Conservation (phyloP, 1,140 invertebrate species). For the Papilio glaucus region DNA sequence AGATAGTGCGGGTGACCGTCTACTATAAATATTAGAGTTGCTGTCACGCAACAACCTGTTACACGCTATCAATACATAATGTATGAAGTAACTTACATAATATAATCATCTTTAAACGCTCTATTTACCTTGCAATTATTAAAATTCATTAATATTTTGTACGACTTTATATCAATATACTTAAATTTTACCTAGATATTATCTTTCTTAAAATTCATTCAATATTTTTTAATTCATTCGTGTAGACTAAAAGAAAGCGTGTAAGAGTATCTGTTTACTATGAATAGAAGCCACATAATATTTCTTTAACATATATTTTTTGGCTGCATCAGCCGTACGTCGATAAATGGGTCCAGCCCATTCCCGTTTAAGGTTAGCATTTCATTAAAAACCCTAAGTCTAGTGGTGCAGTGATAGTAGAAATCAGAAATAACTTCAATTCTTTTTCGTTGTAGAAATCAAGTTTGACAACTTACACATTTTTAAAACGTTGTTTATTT, state of each 20-base stretch:
- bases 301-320: not conserved
- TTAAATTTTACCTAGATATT: not conserved
- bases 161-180: not conserved
- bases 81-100: not conserved
- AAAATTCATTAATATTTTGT: not conserved
- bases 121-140: not conserved
- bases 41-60: not conserved
- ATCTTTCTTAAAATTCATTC: not conserved
- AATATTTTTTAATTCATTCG: not conserved
- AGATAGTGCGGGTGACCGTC: not conserved
- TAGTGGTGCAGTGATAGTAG: too few relatives aligned
- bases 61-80: slow-evolving; percentile 10
- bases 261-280: too few relatives aligned
- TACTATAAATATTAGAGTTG: slow-evolving; percentile 6
- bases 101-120: slow-evolving; percentile 1
- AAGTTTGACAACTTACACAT: too few relatives aligned
- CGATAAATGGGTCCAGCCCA: too few relatives aligned
- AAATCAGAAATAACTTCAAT: too few relatives aligned
- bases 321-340: too few relatives aligned
- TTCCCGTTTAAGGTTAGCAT: too few relatives aligned
- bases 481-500: too few relatives aligned
- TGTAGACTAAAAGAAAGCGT: not conserved
- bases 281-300: not conserved
- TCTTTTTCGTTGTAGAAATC: too few relatives aligned
- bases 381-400: too few relatives aligned